Base-by-base conservation (phyloP, 1,140 invertebrate genomes). In the Lycorma delicatula region DNA sequence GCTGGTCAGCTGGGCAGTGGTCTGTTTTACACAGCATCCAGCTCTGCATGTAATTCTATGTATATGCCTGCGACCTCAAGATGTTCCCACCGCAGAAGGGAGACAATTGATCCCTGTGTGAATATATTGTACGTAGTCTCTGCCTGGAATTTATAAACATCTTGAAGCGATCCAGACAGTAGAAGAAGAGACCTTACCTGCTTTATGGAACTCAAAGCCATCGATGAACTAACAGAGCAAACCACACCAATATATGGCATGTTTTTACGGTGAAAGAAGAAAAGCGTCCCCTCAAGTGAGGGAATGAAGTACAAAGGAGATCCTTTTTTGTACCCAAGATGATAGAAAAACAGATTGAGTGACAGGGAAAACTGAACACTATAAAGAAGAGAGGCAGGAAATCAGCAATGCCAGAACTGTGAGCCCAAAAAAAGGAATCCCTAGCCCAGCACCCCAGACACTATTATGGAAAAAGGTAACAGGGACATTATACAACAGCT, bases 401-500 rank as follows among this genome's bases (percentile, higher is more conserved):
- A 26, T 18, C 18, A 31, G 18, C 9, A 9, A 12, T 4, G 22
- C n/a, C 22, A n/a, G 31, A 16, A 34, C 31, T 12, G 18, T 18
- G 1, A 31, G 16, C 9, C 18, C 18, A 13, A 41, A 34, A 23
- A 13, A 18, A 0, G 64, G 64, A 2, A 71, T 58, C 0, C 64
- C 64, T 6, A 69, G 56, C 6, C 68, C 71, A 9, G 70, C 72
- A 47, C 71, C 65, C 1, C 23, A 51, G 0, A 62, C 25, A 0
- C 53, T 13, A 0, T 70, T 66, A 49, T 75, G 68, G 50, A 75
- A 66, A 27, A 67, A 72, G 0, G 54, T 66, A 0, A 58, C 67
- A 0, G 70, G 64, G 0, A 62, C 56, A 56, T 75, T 71, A 5
- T 63, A 47, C 0, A 71, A 71, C 0, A n/a, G n/a, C n/a, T n/a